Percentiles rank a stretch among this genome's conserved stretches.
Evolutionary conservation across 2,888 invertebrate species (phyloP).

Genomic region (Parnassius apollo): DNA sequence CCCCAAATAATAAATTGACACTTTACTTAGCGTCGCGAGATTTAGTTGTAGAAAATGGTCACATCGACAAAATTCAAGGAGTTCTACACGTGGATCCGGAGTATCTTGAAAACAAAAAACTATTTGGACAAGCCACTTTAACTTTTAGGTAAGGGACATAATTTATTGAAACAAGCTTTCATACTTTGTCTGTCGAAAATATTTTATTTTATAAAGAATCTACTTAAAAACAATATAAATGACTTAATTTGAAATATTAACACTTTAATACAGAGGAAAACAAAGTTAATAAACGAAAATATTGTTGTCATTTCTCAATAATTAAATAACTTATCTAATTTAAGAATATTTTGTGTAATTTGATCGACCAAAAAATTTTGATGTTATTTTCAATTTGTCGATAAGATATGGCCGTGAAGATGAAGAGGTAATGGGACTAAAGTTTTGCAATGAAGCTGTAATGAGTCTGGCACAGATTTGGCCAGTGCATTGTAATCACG

Average conservation of each 20-base stretch:
- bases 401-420: constrained; percentile 96
- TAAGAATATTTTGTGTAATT: too few species aligned
- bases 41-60: constrained; percentile 86
- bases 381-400: constrained; percentile 3
- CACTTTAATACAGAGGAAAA: too few species aligned
- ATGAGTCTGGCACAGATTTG: constrained; percentile 94
- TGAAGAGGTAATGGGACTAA: constrained; percentile 98
- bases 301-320: too few species aligned
- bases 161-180: constrained; percentile 6
- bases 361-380: too few species aligned
- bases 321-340: too few species aligned
- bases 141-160: constrained; percentile 89
- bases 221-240: too few species aligned
- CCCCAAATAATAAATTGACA: constrained; percentile 91
- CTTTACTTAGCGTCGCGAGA: constrained; percentile 91
- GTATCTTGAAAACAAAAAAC: constrained; percentile 86
- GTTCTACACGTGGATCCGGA: constrained; percentile 96
- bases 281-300: too few species aligned
- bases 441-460: constrained; percentile 98
- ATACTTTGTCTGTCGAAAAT: too few species aligned
- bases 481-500: constrained; percentile 80
- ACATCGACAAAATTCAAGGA: constrained; percentile 91
- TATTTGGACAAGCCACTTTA: constrained; percentile 92
- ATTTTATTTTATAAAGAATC: background rate
- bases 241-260: too few species aligned